Evolutionary conservation across 1,140 invertebrate genomes (phyloP), one percentile per base, ranked within the genome.

Genomic region (Neodiprion pinetum): DNA sequence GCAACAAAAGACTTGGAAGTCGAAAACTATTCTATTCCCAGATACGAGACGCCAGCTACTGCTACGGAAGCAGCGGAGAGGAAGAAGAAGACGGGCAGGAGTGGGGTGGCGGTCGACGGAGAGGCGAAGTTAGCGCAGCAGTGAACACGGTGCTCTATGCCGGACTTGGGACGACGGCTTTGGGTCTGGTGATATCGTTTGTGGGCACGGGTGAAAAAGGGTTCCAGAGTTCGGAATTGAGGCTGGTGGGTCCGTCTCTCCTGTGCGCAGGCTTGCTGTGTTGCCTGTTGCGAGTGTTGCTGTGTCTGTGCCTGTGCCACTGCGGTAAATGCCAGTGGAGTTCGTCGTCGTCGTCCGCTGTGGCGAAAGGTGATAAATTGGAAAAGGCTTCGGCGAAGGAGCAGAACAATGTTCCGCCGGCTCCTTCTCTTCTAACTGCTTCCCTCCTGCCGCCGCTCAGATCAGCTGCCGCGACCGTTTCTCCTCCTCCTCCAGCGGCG

Each of bases 151-250:
- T 96, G 70, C 90, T 96, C 9, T 96, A 96, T 85, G 93, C 95
- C 12, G 95, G 95, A n/a, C 90, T 96, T 50, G 94, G 93, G 66
- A 95, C 93, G 10, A 92, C 95, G 47, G 94, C 95, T 7, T 90
- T 96, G 67, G 95, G 95, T 17, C 91, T 95, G 72, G 93, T 96
- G 76, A 95, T 96, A 75, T 95, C 95, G 78, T 96, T 96, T 88
- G 95, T 96, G 40, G 95, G 95, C 77, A 95, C 95, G 70, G 95
- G 95, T 76, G 95, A 96, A 86, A 95, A 96, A 88, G 95, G 95
- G 79, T 96, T 96, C 90, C 94, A 95, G 87, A 96, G 95, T 70
- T 91, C 94, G 65, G 95, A 96, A 84, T 88, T 96, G 69, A 91
- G 94, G 72, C 90, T 96, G 75, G 95, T 96, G 84, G 95, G 95